These are phyloP conservation scores for Stegophylla sp. DNA, from an alignment of 2,888 invertebrate genomes.

Conservation along the genomic window DNA sequence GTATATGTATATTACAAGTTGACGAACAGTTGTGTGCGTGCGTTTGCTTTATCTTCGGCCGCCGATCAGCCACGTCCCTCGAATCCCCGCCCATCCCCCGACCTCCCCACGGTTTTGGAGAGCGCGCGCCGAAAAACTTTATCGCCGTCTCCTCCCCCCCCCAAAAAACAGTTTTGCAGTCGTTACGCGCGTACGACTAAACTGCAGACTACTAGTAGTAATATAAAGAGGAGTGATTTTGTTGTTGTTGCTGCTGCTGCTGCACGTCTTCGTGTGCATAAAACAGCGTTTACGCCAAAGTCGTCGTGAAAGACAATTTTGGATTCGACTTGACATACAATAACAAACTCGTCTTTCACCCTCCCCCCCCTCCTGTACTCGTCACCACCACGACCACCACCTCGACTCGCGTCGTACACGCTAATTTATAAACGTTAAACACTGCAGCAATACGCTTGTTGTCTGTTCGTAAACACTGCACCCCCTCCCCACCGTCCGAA, in stretches of 20 bases:
- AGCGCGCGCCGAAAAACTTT: slow-evolving; percentile 47
- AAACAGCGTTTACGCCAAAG: background rate
- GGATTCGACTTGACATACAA: background rate
- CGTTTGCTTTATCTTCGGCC: slow-evolving; percentile 34
- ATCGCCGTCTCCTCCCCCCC: too few relatives aligned
- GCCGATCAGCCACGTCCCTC: slow-evolving; percentile 19
- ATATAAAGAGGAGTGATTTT: too few relatives aligned
- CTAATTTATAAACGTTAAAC: background rate
- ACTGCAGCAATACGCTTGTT: background rate
- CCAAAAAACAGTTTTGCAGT: slow-evolving; percentile 24
- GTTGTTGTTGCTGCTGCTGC: background rate
- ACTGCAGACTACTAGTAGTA: too few relatives aligned
- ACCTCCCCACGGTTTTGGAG: slow-evolving; percentile 31
- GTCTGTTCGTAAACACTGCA: background rate
- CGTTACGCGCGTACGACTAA: slow-evolving; percentile 6
- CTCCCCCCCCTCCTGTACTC: too few relatives aligned
- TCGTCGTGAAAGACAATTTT: background rate
- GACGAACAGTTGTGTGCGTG: background rate
- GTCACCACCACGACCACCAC: too few relatives aligned
- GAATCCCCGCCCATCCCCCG: background rate
- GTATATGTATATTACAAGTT: background rate
- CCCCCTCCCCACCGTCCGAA: too few relatives aligned
- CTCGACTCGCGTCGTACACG: background rate
- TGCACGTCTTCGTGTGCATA: background rate
- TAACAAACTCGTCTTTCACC: background rate